phyloP scores from a whole-genome alignment of 2,113 vertebrate species.

The Dicerorhinus sumatrensis region DNA sequence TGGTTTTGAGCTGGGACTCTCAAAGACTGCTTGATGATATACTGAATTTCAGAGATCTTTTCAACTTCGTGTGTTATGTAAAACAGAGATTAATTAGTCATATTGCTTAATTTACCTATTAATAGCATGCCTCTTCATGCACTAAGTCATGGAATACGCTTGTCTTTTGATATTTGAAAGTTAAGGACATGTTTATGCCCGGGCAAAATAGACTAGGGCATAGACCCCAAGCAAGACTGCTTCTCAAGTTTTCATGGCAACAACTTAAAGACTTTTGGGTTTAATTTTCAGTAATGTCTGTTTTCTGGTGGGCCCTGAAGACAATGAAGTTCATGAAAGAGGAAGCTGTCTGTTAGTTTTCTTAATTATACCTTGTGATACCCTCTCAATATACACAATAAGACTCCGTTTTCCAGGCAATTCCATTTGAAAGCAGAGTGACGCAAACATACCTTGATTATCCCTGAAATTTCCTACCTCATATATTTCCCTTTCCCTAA shows the following conservation, averaged over 20 bases:
- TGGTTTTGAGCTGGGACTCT: neutral
- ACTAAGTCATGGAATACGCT: neutral
- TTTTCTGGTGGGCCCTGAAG: neutral
- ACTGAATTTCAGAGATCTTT: neutral
- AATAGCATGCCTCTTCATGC: neutral
- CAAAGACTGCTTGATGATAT: neutral
- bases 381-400: neutral
- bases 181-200: neutral
- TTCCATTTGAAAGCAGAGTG: neutral
- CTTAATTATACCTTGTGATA: neutral
- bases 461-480: neutral
- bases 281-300: neutral
- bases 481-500: neutral
- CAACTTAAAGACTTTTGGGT: neutral
- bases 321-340: neutral
- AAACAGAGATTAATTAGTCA: neutral
- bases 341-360: neutral
- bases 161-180: neutral
- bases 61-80: neutral
- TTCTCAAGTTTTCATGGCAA: neutral
- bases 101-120: neutral
- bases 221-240: neutral
- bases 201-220: no score
- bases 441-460: no score
- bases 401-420: neutral